phyloP scores from a whole-genome alignment of 1,140 invertebrate species.

The Cydia strobilella region DNA sequence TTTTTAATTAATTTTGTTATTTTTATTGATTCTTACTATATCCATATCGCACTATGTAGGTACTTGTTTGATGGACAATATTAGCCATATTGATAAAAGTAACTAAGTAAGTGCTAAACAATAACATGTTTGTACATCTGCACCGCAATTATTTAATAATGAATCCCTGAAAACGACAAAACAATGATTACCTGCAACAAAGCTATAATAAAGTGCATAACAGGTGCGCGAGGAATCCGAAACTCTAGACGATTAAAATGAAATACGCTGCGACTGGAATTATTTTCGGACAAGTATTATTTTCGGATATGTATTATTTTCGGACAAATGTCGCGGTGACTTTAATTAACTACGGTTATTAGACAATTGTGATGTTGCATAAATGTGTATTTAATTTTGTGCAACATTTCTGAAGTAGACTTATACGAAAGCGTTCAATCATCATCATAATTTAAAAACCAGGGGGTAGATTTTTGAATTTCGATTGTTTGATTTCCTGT shows the following conservation, averaged over 20 bases:
- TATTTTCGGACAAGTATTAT: conserved; percentile 45
- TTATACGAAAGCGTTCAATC: too few species aligned
- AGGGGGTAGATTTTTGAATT: too few species aligned
- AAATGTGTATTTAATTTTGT: neutral
- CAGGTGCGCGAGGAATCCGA: conserved; percentile 62
- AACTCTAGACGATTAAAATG: conserved; percentile 63
- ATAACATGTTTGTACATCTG: neutral
- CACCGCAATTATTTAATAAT: neutral
- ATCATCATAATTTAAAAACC: too few species aligned
- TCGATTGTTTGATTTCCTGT: too few species aligned
- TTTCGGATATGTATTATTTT: conserved; percentile 48
- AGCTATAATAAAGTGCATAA: conserved; percentile 54
- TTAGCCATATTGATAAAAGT: too few species aligned
- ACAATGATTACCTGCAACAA: conserved; percentile 34
- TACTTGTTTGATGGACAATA: too few species aligned
- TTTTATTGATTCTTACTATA: too few species aligned
- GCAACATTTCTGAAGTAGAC: neutral
- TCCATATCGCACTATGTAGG: too few species aligned
- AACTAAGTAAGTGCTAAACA: neutral
- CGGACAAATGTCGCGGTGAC: conserved; percentile 36
- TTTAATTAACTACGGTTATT: conserved; percentile 5
- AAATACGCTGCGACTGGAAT: conserved; percentile 46
- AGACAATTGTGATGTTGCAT: neutral
- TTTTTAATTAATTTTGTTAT: too few species aligned
- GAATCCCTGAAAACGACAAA: conserved; percentile 12